Percentiles rank a stretch among this genome's conserved stretches.
Evolutionary conservation across 2,797 vertebrate genomes (phyloP).

Genomic region (Chiloscyllium punctatum): DNA sequence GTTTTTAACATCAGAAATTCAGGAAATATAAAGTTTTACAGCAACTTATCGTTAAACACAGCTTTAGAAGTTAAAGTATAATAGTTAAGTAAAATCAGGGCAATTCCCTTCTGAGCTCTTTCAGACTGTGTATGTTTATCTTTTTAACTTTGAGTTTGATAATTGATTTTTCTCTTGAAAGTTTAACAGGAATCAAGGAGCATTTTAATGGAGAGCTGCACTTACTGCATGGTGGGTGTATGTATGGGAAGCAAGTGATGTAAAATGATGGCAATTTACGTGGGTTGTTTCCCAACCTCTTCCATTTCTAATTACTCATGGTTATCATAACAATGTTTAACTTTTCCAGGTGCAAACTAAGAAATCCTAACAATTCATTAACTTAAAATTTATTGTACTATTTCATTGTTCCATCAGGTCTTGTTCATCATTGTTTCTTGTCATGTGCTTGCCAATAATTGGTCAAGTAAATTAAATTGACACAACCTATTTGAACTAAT

Average conservation of each 20-base stretch:
- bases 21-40: not conserved
- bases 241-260: not conserved
- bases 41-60: not conserved
- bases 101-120: not conserved
- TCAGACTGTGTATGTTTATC: not conserved
- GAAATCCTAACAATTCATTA: slow-evolving; percentile 31
- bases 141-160: not conserved
- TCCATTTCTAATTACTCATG: slow-evolving; percentile 30
- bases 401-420: slow-evolving; percentile 29
- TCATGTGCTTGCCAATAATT: slow-evolving; percentile 39
- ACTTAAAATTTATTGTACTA: not conserved
- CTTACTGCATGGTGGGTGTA: not conserved
- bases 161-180: not conserved
- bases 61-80: not conserved
- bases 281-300: not conserved
- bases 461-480: not conserved
- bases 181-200: not conserved
- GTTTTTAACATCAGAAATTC: not conserved
- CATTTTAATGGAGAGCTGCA: not conserved
- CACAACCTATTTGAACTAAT: not conserved
- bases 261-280: not conserved
- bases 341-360: not conserved
- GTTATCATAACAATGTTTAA: not conserved
- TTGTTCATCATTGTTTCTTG: slow-evolving; percentile 42
- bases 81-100: not conserved